Evolutionary conservation across 2,888 invertebrate genomes (phyloP).

Genomic region (Hypena proboscidalis): DNA sequence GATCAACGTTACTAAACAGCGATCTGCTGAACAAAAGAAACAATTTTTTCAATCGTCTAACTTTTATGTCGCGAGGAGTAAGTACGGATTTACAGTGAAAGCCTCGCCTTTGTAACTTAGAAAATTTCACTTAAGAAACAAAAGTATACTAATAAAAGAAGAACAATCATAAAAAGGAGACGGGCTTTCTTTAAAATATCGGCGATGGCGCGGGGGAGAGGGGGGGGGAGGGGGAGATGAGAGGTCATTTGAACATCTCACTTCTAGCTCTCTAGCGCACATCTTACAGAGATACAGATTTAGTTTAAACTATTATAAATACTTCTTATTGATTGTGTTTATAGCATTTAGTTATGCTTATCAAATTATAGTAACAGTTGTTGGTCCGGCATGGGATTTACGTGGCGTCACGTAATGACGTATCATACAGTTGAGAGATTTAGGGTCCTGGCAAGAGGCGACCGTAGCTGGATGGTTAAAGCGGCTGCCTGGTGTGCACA

Average conservation of each 20-base stretch:
- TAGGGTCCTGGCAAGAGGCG: too few relatives aligned
- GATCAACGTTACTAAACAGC: constrained; percentile 29
- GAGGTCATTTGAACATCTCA: constrained; percentile 34
- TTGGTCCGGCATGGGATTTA: too few relatives aligned
- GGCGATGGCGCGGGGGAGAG: constrained; percentile 30
- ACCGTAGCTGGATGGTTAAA: too few relatives aligned
- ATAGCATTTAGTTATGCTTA: too few relatives aligned
- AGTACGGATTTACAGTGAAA: constrained; percentile 79
- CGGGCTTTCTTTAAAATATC: constrained; percentile 63
- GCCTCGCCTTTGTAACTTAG: constrained; percentile 77
- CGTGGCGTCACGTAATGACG: too few relatives aligned
- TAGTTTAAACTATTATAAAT: too few relatives aligned
- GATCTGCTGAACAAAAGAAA: constrained; percentile 48
- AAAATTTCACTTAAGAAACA: constrained; percentile 83
- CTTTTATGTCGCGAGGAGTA: constrained; percentile 77
- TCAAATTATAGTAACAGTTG: too few relatives aligned
- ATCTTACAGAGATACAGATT: constrained; percentile 35
- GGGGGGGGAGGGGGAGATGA: constrained; percentile 29
- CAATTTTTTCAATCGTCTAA: constrained; percentile 78
- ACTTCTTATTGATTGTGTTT: too few relatives aligned
- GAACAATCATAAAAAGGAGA: constrained; percentile 83
- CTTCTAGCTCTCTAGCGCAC: not conserved
- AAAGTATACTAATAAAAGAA: constrained; percentile 84
- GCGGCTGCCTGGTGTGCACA: too few relatives aligned
- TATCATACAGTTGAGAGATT: too few relatives aligned